Conservation (phyloP, 1,140 invertebrate genomes). For the Wiebesia pumilae region DNA sequence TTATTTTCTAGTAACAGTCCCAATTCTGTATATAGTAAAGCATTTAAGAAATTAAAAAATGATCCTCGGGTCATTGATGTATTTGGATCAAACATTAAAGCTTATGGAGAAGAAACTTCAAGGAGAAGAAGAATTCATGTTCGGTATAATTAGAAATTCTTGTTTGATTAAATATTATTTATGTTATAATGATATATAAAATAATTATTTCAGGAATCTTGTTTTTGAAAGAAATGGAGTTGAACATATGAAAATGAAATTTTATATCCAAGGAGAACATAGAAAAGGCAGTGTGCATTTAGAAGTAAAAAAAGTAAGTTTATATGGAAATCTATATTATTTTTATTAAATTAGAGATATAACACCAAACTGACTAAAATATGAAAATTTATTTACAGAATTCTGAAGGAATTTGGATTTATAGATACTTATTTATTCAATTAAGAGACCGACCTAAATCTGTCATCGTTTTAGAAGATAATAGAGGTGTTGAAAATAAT, state of each 20-base stretch:
- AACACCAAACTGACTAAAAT: constrained; percentile 17
- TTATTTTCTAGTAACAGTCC: constrained; percentile 91
- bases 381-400: constrained; percentile 78
- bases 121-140: constrained; percentile 79
- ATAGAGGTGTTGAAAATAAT: constrained; percentile 69
- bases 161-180: neutral
- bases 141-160: constrained; percentile 70
- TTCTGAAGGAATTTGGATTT: constrained; percentile 84
- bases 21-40: constrained; percentile 87
- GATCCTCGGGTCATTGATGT: constrained; percentile 83
- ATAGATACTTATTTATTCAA: constrained; percentile 88
- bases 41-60: constrained; percentile 83
- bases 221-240: constrained; percentile 84
- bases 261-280: constrained; percentile 89
- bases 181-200: constrained; percentile 16
- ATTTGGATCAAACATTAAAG: constrained; percentile 90
- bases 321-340: constrained; percentile 38
- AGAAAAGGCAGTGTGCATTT: constrained; percentile 88
- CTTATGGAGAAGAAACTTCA: constrained; percentile 88
- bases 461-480: constrained; percentile 85
- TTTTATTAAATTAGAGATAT: neutral
- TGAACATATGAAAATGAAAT: constrained; percentile 89
- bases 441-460: constrained; percentile 84
- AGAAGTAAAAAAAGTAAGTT: constrained; percentile 87
- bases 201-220: constrained; percentile 78